Evolutionary conservation across 2,113 vertebrate species (phyloP).

Genomic region (Apodemus sylvaticus): DNA sequence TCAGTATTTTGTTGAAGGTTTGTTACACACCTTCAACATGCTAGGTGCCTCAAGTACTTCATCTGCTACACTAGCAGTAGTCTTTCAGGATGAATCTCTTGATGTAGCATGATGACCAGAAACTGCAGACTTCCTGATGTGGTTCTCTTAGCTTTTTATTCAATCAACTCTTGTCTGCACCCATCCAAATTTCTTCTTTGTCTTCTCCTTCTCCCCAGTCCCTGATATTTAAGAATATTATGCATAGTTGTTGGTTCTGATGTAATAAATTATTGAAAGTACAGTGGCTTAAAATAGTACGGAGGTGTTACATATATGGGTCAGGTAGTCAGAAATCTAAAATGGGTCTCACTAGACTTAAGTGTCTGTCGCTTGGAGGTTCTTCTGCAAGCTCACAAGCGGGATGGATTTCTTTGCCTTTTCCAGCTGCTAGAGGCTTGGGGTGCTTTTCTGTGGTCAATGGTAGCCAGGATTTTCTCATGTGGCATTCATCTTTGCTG

Average conservation of each 20-base stretch:
- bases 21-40: neutral
- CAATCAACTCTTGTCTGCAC: neutral
- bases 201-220: neutral
- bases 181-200: too few relatives aligned
- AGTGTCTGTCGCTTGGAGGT: neutral
- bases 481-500: neutral
- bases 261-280: neutral
- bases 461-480: neutral
- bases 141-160: neutral
- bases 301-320: neutral
- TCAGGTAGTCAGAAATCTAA: neutral
- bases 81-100: neutral
- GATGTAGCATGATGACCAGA: neutral
- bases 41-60: neutral
- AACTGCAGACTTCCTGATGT: neutral
- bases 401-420: neutral
- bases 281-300: neutral
- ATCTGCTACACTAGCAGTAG: neutral
- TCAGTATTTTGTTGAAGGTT: neutral
- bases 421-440: neutral
- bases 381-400: neutral
- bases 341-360: neutral
- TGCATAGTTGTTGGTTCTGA: neutral
- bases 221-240: neutral
- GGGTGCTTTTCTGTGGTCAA: neutral